Conservation (phyloP, 2,888 invertebrate species). For the Furcula furcula region DNA sequence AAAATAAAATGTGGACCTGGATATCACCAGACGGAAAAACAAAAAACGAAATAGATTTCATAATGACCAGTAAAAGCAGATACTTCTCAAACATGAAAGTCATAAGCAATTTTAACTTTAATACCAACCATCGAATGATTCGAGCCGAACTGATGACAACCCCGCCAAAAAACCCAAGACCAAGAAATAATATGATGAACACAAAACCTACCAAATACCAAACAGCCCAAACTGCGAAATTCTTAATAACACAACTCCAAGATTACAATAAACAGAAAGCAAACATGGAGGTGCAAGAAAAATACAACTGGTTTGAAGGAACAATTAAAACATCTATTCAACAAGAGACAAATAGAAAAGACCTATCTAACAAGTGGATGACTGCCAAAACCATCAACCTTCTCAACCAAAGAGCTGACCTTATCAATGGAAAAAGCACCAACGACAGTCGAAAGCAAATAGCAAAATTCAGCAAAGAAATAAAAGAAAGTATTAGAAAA, state of each 20-base stretch:
- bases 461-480: conserved; percentile 20
- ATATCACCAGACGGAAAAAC: conserved; percentile 17
- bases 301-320: conserved; percentile 7
- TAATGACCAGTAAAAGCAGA: conserved; percentile 14
- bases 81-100: conserved; percentile 5
- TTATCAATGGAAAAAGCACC: conserved; percentile 14
- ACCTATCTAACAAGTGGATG: conserved; percentile 1
- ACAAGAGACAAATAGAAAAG: not conserved
- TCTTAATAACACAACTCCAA: conserved; percentile 3
- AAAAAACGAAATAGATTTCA: conserved; percentile 27
- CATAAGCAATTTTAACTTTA: conserved; percentile 22
- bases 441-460: conserved; percentile 16
- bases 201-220: conserved; percentile 12
- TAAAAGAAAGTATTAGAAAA: conserved; percentile 20
- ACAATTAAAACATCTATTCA: not conserved
- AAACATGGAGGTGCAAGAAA: conserved; percentile 4
- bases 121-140: conserved; percentile 28
- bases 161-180: conserved; percentile 25
- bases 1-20: conserved; percentile 23
- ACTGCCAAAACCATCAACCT: conserved; percentile 5
- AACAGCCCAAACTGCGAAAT: conserved; percentile 10
- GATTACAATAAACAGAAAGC: conserved; percentile 9
- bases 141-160: conserved; percentile 21
- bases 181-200: conserved; percentile 11
- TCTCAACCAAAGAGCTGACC: conserved; percentile 6